Conservation (phyloP, 2,888 invertebrate genomes). For the Yponomeuta cagnagella region DNA sequence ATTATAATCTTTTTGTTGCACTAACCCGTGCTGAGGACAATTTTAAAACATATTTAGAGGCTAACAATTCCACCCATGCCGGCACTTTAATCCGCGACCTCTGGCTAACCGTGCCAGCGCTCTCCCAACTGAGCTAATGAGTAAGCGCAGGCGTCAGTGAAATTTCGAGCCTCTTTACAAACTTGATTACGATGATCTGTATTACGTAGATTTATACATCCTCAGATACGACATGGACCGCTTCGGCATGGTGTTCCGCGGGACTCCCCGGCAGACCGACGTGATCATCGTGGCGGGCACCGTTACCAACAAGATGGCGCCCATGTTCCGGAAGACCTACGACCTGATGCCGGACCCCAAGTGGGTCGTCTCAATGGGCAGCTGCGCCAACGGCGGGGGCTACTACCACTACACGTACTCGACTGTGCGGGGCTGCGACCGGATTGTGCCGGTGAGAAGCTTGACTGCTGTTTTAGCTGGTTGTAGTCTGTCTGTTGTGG, state of each 20-base stretch:
- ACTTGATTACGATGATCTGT: too few species aligned
- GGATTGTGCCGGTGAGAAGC: constrained; percentile 53
- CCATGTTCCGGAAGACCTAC: constrained; percentile 94
- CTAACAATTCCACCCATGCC: too few species aligned
- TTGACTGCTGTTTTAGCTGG: background rate
- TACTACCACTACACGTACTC: constrained; percentile 99
- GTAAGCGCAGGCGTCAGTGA: too few species aligned
- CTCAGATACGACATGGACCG: constrained; percentile 96
- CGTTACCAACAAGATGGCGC: constrained; percentile 99
- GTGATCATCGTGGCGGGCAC: constrained; percentile 99
- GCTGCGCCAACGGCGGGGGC: constrained; percentile 99
- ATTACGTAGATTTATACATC: background rate
- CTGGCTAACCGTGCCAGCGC: too few species aligned
- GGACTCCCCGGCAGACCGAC: constrained; percentile 97
- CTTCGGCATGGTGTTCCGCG: constrained; percentile 96
- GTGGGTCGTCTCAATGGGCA: constrained; percentile 99
- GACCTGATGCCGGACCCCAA: constrained; percentile 98
- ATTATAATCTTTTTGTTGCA: too few species aligned
- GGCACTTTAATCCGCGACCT: too few species aligned
- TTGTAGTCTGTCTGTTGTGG: background rate
- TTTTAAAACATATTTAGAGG: too few species aligned
- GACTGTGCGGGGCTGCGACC: constrained; percentile 81
- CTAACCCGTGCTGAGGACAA: too few species aligned
- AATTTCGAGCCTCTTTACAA: too few species aligned
- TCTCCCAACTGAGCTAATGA: too few species aligned